These are phyloP conservation scores for Pristionchus fissidentatus DNA, from an alignment of 2,888 invertebrate species.

Conservation along the genomic window DNA sequence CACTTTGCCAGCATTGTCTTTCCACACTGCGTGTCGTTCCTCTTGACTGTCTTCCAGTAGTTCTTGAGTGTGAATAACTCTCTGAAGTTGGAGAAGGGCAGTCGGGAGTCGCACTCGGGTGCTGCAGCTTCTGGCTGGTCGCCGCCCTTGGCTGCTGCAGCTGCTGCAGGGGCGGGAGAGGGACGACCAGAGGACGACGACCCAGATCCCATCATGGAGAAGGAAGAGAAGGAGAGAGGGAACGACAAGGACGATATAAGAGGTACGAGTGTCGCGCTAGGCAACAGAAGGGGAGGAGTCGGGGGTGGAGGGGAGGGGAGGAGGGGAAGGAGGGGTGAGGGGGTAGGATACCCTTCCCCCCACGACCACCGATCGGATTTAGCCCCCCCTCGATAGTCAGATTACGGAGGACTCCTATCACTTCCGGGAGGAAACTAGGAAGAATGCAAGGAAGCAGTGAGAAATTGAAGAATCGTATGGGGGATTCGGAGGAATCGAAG, in stretches of 20 bases:
- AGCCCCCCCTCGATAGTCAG: too few species aligned
- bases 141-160: slow-evolving; percentile 52
- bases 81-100: slow-evolving; percentile 72
- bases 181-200: slow-evolving; percentile 17
- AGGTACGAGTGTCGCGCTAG: too few species aligned
- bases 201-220: slow-evolving; percentile 56
- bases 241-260: too few species aligned
- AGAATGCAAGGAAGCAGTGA: too few species aligned
- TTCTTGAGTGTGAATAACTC: slow-evolving; percentile 75
- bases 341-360: too few species aligned
- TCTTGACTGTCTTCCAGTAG: slow-evolving; percentile 74
- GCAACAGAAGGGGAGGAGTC: too few species aligned
- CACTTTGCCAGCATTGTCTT: slow-evolving; percentile 70
- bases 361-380: too few species aligned
- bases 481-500: too few species aligned
- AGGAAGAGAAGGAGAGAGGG: background rate
- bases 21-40: slow-evolving; percentile 70
- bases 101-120: slow-evolving; percentile 63
- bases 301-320: background rate
- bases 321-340: slow-evolving; percentile 38
- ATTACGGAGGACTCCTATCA: too few species aligned
- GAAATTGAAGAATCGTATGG: too few species aligned
- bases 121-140: slow-evolving; percentile 57
- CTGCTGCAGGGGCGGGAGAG: slow-evolving; percentile 43
- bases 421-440: too few species aligned